phyloP scores from a whole-genome alignment of 2,888 invertebrate species.

The Scaptomyza caliginosa region DNA sequence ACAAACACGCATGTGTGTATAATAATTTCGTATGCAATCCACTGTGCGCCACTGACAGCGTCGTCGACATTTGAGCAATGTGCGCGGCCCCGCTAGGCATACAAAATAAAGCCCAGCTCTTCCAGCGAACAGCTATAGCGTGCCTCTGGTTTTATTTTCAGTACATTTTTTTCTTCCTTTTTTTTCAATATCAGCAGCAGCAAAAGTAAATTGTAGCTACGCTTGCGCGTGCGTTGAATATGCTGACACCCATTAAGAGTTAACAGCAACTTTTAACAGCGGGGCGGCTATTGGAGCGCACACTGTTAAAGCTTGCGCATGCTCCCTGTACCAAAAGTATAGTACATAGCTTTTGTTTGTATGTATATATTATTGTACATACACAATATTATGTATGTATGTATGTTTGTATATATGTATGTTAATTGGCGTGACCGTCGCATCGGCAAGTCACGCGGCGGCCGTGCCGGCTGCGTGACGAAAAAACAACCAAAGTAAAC shows the following conservation, averaged over 20 bases:
- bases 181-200: slow-evolving; percentile 54
- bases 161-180: slow-evolving; percentile 4
- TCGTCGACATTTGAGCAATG: slow-evolving; percentile 78
- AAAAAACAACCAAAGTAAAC: slow-evolving; percentile 52
- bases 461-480: slow-evolving; percentile 60
- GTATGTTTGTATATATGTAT: slow-evolving; percentile 29
- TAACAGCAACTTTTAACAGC: slow-evolving; percentile 45
- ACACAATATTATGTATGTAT: neutral
- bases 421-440: slow-evolving; percentile 61
- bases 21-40: slow-evolving; percentile 69
- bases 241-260: slow-evolving; percentile 22
- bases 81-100: slow-evolving; percentile 55
- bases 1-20: neutral
- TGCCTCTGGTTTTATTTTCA: slow-evolving; percentile 5
- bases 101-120: slow-evolving; percentile 61
- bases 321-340: slow-evolving; percentile 10
- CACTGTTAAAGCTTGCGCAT: slow-evolving; percentile 32
- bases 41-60: slow-evolving; percentile 73
- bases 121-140: slow-evolving; percentile 10
- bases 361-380: slow-evolving; percentile 1
- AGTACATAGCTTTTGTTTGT: slow-evolving; percentile 10
- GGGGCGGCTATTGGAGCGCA: slow-evolving; percentile 8
- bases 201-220: slow-evolving; percentile 73
- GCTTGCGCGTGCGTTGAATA: slow-evolving; percentile 76
- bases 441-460: slow-evolving; percentile 61